Evolutionary conservation across 2,113 vertebrate species (phyloP), one percentile per base, ranked within the genome.

Genomic region (Lepus americanus): DNA sequence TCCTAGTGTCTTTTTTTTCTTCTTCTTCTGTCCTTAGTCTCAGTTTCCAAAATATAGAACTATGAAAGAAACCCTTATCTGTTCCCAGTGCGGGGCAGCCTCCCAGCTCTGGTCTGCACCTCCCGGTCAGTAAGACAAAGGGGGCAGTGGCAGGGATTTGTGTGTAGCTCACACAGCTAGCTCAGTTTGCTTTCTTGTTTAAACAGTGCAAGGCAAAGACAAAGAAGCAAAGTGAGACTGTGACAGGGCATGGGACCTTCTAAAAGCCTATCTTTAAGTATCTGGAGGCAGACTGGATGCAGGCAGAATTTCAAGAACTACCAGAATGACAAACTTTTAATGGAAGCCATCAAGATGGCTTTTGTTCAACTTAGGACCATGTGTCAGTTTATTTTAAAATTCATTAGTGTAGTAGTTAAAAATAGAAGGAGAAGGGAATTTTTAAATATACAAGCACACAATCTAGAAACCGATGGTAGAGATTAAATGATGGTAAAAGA

Each of bases 161-260:
- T 27, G 19, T 82, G 36, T 73, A 97, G 79, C 95, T 97, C 97
- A 27, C 31, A 72, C 23, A 90, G 84, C 94, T 97, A 97, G 70
- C 80, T 97, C 63, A 87, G 63, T 97, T 97, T 95, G 78, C 90
- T 83, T 97, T 96, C 80, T 96, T 1, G 0, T 97, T 96, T 96
- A 96, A 98, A 93, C 87, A 82, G 20, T 70, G 59, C 70, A 88
- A 81, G 97, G 94, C 82, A 94, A 70, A 94, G 91, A 93, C 85
- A 63, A 64, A 93, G 90, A 70, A 33, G 23, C 88, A 94, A 92
- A 88, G 89, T 96, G 53, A 96, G 70, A 80, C 84, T 66, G 85
- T 14, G 80, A 69, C 74, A 85, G 89, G 94, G 44, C 27, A 78
- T 49, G 31, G 94, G 94, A 74, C 81, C 89, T 74, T 89, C 87